A percentile compares a stretch with the other conserved stretches of the same genome.
phyloP scores from a whole-genome alignment of 2,113 vertebrate genomes.

The Heteronetta atricapilla region DNA sequence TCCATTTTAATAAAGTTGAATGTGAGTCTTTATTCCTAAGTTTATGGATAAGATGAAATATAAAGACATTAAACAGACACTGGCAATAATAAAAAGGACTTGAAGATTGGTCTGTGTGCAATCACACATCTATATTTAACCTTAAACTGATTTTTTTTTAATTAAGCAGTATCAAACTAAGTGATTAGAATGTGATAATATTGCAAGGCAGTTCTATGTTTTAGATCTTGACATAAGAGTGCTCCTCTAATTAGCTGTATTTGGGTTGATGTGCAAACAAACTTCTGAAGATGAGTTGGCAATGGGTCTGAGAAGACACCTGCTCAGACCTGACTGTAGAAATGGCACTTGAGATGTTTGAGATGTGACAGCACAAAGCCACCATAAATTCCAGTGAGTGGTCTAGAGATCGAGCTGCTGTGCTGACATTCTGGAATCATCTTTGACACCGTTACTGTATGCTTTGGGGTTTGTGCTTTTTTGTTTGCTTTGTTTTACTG shows the following conservation, averaged over 20 bases:
- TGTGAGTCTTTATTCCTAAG: not conserved
- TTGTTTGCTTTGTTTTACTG: not conserved
- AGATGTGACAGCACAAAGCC: not conserved
- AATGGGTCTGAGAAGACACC: not conserved
- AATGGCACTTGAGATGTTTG: fast-evolving
- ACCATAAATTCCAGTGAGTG: fast-evolving
- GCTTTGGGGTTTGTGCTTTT: fast-evolving
- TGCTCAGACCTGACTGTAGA: not conserved
- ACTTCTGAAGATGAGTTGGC: not conserved
- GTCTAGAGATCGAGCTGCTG: not conserved
- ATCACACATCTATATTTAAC: not conserved
- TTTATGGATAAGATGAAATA: not conserved
- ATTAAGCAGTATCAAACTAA: not conserved
- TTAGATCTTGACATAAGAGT: not conserved
- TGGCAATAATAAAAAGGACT: not conserved
- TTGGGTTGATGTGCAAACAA: not conserved
- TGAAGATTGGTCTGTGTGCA: not conserved
- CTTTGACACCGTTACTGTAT: not conserved
- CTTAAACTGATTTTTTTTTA: not conserved
- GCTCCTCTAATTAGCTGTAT: not conserved
- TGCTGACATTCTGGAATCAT: not conserved
- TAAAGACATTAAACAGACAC: not conserved
- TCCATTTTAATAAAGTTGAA: not conserved
- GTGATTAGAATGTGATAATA: not conserved
- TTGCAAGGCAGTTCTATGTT: not conserved